Conservation (phyloP, 2,888 invertebrate genomes). For the Chalcis sispes region DNA sequence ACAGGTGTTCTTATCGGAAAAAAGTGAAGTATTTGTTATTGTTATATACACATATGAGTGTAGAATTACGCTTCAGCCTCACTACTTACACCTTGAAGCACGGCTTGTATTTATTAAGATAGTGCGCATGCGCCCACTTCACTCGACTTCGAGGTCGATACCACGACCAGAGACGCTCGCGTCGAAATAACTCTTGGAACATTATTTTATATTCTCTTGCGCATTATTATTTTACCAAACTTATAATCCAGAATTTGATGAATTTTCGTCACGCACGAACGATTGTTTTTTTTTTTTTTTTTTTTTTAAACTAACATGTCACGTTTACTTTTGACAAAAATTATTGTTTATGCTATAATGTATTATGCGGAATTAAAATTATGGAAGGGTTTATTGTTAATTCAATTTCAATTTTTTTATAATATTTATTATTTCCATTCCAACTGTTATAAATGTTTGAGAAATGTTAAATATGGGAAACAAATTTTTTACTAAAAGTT, state of each 20-base stretch:
- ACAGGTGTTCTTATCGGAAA: too few relatives aligned
- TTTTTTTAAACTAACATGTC: neutral
- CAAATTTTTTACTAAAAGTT: neutral
- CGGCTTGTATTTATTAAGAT: neutral
- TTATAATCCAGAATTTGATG: conserved; percentile 3
- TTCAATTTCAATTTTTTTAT: too few relatives aligned
- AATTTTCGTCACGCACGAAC: neutral
- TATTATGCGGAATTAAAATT: too few relatives aligned
- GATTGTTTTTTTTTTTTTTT: too few relatives aligned
- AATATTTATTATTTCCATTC: too few relatives aligned
- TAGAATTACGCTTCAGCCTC: conserved; percentile 23
- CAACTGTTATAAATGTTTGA: neutral
- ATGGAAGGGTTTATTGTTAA: too few relatives aligned
- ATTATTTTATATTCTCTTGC: conserved; percentile 13
- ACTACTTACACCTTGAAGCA: conserved; percentile 25
- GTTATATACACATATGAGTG: too few relatives aligned
- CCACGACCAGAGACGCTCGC: conserved; percentile 29
- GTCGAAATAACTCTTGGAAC: conserved; percentile 17
- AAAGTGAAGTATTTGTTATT: too few relatives aligned
- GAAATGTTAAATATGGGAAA: too few relatives aligned
- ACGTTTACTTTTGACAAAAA: too few relatives aligned
- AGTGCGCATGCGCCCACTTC: conserved; percentile 47
- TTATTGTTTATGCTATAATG: too few relatives aligned
- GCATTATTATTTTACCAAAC: neutral
- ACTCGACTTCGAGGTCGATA: conserved; percentile 52